Conservation (phyloP, 2,113 vertebrate genomes). For the Aphelocoma coerulescens region DNA sequence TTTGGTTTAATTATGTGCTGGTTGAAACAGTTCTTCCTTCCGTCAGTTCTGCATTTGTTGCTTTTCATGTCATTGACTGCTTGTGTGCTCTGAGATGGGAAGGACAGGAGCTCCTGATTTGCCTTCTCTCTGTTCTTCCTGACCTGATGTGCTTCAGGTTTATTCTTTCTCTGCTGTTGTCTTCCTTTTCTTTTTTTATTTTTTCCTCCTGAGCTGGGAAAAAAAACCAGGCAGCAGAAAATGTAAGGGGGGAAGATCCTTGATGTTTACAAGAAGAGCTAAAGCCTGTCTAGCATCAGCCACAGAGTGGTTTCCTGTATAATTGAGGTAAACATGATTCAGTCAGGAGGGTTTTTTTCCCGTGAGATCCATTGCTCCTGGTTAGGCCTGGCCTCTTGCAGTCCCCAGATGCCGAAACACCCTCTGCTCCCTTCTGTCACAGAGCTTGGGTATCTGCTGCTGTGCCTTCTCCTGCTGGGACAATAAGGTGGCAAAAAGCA, state of each 20-base stretch:
- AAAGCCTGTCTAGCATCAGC: not conserved
- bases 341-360: not conserved
- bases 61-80: not conserved
- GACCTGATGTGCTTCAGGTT: not conserved
- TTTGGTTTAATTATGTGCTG: not conserved
- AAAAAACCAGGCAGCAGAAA: not conserved
- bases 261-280: not conserved
- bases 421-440: not conserved
- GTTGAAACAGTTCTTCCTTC: not conserved
- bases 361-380: not conserved
- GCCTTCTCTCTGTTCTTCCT: not conserved
- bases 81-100: accelerated
- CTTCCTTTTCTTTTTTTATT: not conserved
- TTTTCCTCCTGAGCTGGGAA: not conserved
- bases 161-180: not conserved
- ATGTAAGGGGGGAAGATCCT: not conserved
- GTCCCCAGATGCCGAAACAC: not conserved
- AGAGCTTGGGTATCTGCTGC: not conserved
- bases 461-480: not conserved
- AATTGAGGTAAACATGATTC: not conserved
- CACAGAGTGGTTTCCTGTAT: not conserved
- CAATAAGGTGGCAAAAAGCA: not conserved
- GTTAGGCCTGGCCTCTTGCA: not conserved
- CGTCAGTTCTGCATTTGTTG: not conserved
- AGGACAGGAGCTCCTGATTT: not conserved